Evolutionary conservation across 2,797 vertebrate species (phyloP), one percentile per base, ranked within the genome.

Genomic region (Tenualosa thibaudeaui): DNA sequence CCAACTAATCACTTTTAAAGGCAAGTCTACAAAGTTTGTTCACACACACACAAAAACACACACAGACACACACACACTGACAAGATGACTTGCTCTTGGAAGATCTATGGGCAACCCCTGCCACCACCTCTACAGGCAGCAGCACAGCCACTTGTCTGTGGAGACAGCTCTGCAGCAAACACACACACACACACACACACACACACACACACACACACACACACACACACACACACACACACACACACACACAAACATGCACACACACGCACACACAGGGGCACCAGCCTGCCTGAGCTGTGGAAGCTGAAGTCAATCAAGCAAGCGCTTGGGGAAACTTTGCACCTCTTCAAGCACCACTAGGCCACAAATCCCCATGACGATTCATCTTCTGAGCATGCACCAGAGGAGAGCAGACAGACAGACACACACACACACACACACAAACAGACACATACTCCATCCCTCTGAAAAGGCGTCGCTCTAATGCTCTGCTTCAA

Each of bases 401-500:
- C 58, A 62, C 58, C n/a, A 62, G 58, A 62, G 58, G 54, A 56
- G 19, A 56, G 54, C 53, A 31, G 31, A 31, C 6, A 58, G 13
- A 54, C 51, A 54, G 13, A 54, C 51, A 54, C 51, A 54, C 62
- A 31, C 62, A 31, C 62, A 65, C 62, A 31, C 62, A n/a, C n/a
- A n/a, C 60, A n/a, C 60, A 10, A n/a, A 65, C 19, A 24, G 5
- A 31, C 62, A 65, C 62, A 65, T 24, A 65, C 62, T 24, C 62
- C 10, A 2, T 37, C 65, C 26, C 65, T 12, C 65, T 15, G 26
- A 3, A 26, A 8, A 37, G 26, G 62, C 12, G 31, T 68, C 9
- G n/a, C 60, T 65, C 2, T 68, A 37, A 68, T 68, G 65, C 65
- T 37, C 13, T 68, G 58, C 82, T 65, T 43, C 82, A 85, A 68